phyloP scores from a whole-genome alignment of 2,113 vertebrate species.

The Platycercus adscitus region DNA sequence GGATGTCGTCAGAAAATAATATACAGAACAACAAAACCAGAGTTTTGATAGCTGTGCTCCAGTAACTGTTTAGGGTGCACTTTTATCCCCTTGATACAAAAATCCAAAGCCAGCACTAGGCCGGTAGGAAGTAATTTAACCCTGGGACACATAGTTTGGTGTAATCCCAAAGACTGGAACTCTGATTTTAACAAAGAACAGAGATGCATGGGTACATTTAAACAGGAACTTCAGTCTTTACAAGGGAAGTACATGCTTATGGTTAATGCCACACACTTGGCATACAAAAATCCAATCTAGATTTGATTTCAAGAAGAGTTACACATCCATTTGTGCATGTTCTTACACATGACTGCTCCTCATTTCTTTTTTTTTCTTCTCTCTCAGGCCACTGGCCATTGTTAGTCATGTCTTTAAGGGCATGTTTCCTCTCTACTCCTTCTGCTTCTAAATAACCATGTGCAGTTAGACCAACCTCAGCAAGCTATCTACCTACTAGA shows the following conservation, averaged over 20 bases:
- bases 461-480: neutral
- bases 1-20: neutral
- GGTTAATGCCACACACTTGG: neutral
- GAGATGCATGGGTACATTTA: neutral
- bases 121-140: neutral
- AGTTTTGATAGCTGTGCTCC: neutral
- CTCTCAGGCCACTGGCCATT: neutral
- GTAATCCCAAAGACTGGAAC: neutral
- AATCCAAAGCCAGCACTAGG: neutral
- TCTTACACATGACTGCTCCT: neutral
- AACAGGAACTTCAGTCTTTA: neutral
- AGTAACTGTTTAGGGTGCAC: neutral
- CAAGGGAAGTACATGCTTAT: neutral
- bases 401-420: neutral
- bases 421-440: neutral
- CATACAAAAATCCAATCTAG: neutral
- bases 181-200: neutral
- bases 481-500: too few species aligned
- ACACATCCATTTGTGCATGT: neutral
- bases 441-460: neutral
- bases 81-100: neutral
- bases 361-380: neutral
- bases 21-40: neutral
- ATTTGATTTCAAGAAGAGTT: neutral
- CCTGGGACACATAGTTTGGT: neutral